Conservation (phyloP, 2,113 vertebrate genomes). For the Hipposideros armiger region DNA sequence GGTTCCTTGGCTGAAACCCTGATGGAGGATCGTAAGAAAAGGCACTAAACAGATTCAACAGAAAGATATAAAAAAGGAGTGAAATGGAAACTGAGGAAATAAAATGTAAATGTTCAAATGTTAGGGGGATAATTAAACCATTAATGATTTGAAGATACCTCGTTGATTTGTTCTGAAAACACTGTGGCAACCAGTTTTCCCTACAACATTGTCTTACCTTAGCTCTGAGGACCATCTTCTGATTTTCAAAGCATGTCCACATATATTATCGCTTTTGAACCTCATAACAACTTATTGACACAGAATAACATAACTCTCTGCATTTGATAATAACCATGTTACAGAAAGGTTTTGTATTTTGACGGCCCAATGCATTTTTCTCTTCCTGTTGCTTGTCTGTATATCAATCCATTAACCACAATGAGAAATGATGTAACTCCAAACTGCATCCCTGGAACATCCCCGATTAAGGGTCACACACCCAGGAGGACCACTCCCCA, state of each 20-base stretch:
- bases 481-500: background rate
- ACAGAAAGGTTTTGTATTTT: background rate
- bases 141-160: background rate
- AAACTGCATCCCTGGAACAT: background rate
- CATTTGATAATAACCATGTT: background rate
- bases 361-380: background rate
- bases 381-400: background rate
- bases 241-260: background rate
- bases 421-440: background rate
- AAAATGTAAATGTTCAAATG: background rate
- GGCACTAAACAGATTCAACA: background rate
- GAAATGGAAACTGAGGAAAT: background rate
- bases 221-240: background rate
- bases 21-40: background rate
- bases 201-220: background rate
- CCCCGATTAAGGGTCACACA: background rate
- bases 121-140: background rate
- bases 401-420: background rate
- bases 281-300: background rate
- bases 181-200: background rate
- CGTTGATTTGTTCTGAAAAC: background rate
- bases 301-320: background rate
- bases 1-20: background rate
- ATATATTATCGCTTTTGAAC: background rate
- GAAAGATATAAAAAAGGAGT: background rate